Evolutionary conservation across 2,113 vertebrate genomes (phyloP).

Genomic region (Passer montanus): DNA sequence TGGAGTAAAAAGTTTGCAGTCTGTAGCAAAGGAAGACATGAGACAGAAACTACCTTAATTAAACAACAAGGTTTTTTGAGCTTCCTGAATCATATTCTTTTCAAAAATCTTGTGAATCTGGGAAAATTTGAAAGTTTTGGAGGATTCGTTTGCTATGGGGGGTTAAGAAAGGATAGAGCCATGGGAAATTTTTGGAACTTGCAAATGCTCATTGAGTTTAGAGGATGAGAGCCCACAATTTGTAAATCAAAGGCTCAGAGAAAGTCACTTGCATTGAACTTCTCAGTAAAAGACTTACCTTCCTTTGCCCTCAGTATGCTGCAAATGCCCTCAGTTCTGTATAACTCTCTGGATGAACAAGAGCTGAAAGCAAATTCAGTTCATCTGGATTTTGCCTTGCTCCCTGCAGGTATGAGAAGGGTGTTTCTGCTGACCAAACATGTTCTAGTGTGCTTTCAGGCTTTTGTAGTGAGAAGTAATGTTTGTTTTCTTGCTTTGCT

Average conservation of each 20-base stretch:
- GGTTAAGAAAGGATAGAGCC: not conserved
- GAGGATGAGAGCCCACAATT: not conserved
- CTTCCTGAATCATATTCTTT: not conserved
- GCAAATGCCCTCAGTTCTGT: not conserved
- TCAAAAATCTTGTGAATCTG: not conserved
- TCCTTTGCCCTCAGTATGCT: not conserved
- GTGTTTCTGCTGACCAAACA: not conserved
- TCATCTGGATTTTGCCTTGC: not conserved
- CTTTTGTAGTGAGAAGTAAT: not conserved
- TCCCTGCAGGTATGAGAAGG: not conserved
- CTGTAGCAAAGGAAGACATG: fast-evolving
- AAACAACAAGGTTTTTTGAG: not conserved
- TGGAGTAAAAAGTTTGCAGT: not conserved
- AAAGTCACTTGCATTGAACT: not conserved
- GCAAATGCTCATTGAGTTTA: not conserved
- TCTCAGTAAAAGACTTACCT: not conserved
- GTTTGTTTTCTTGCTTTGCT: not conserved
- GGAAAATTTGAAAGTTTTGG: not conserved
- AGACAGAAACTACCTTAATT: not conserved
- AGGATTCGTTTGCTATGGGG: not conserved
- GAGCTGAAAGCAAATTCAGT: not conserved
- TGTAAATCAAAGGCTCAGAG: not conserved
- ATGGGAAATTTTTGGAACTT: not conserved
- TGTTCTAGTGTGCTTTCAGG: not conserved
- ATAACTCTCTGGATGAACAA: not conserved